Percentiles rank a stretch among this genome's conserved stretches.
Conservation (phyloP, 2,113 vertebrate species). For the Dinomys branickii region DNA sequence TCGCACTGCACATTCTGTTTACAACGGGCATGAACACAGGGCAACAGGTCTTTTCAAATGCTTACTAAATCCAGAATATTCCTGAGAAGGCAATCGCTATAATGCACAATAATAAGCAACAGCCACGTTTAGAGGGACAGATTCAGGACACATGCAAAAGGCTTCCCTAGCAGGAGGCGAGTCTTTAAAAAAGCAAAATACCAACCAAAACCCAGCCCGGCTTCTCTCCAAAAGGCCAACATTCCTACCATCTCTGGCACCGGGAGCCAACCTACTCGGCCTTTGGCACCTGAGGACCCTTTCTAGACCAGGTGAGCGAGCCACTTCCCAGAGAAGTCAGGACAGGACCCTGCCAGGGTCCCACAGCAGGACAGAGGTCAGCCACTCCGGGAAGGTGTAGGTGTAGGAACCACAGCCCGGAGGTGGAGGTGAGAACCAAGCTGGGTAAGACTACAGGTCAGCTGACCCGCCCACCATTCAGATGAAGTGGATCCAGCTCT, state of each 20-base stretch:
- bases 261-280: background rate
- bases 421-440: background rate
- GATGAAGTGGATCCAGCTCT: conserved; percentile 96
- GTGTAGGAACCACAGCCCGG: rapidly evolving
- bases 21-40: background rate
- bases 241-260: background rate
- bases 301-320: background rate
- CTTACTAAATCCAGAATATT: conserved; percentile 4
- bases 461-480: conserved; percentile 74
- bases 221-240: background rate
- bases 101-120: background rate
- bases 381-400: rapidly evolving
- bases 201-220: background rate
- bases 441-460: rapidly evolving
- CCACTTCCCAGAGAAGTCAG: background rate
- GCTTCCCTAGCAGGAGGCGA: background rate
- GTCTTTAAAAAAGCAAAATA: background rate
- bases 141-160: conserved; percentile 44
- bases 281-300: background rate
- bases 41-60: background rate
- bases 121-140: background rate
- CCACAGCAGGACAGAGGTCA: background rate
- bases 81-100: background rate
- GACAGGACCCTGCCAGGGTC: background rate
- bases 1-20: background rate